A percentile compares a stretch with the other conserved stretches of the same genome.
Conservation (phyloP, 2,888 invertebrate species). For the Acanthacorydalis orientalis region DNA sequence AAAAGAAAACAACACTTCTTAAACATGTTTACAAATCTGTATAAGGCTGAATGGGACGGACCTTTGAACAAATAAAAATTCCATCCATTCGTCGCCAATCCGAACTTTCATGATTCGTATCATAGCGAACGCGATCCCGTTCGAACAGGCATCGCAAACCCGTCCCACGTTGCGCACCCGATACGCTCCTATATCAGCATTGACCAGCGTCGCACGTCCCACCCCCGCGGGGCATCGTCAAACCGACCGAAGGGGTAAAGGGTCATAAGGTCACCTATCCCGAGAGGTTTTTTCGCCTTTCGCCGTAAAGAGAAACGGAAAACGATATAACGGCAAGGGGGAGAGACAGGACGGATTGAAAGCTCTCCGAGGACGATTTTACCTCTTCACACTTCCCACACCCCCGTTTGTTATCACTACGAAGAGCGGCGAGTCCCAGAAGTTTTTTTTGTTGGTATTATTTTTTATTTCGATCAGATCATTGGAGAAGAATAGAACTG, state of each 20-base stretch:
- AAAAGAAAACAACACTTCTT: too few relatives aligned
- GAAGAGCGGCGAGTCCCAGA: not conserved
- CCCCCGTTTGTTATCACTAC: not conserved
- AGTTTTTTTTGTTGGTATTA: too few relatives aligned
- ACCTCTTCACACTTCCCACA: not conserved
- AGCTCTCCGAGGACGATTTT: not conserved
- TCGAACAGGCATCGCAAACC: not conserved
- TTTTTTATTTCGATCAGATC: too few relatives aligned
- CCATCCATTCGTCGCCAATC: not conserved
- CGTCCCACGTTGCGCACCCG: too few relatives aligned
- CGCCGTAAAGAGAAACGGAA: not conserved
- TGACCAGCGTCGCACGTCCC: too few relatives aligned
- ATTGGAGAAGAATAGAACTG: too few relatives aligned
- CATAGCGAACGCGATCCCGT: not conserved
- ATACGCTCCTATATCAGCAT: too few relatives aligned
- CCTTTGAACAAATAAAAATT: not conserved
- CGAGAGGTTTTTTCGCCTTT: constrained; percentile 2
- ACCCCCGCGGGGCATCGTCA: too few relatives aligned
- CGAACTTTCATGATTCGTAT: not conserved
- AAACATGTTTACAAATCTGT: too few relatives aligned
- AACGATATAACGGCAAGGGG: not conserved
- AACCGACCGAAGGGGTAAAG: not conserved
- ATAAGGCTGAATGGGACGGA: too few relatives aligned
- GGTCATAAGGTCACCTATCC: constrained; percentile 7
- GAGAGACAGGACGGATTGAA: not conserved